Evolutionary conservation across 2,888 invertebrate genomes (phyloP).

Genomic region (Buathra laborator): DNA sequence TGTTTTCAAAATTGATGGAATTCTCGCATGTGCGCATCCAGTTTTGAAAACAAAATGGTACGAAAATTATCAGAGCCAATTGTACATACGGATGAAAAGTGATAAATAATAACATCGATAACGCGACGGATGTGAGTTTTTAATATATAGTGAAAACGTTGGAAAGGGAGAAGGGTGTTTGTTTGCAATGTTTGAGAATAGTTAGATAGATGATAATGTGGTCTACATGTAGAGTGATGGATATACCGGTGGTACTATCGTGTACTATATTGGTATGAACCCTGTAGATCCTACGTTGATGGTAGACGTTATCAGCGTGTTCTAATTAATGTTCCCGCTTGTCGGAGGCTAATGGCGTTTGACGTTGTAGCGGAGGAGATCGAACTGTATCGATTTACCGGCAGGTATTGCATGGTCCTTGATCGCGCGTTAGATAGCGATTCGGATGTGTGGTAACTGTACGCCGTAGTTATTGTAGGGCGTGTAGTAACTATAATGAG

Average conservation of each 20-base stretch:
- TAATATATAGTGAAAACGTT: background rate
- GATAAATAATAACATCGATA: background rate
- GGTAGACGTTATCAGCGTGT: conserved; percentile 75
- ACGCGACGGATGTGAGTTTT: too few species aligned
- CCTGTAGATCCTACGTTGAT: conserved; percentile 12
- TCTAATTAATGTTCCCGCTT: conserved; percentile 80
- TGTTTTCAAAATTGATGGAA: background rate
- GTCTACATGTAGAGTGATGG: background rate
- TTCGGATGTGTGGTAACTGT: background rate
- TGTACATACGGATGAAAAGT: background rate
- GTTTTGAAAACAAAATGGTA: background rate
- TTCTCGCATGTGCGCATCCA: background rate
- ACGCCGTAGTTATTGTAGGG: conserved; percentile 18
- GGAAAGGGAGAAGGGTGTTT: conserved; percentile 20
- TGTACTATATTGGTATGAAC: conserved; percentile 1
- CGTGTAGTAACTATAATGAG: conserved; percentile 44
- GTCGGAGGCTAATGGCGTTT: conserved; percentile 78
- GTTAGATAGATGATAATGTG: background rate
- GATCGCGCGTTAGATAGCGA: conserved; percentile 55
- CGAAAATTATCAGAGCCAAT: background rate
- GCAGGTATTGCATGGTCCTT: conserved; percentile 38
- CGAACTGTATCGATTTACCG: conserved; percentile 62
- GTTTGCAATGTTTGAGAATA: background rate
- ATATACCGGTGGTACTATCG: background rate
- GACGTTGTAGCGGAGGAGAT: conserved; percentile 70